phyloP scores from a whole-genome alignment of 2,113 vertebrate genomes.

The Galeopterus variegatus region DNA sequence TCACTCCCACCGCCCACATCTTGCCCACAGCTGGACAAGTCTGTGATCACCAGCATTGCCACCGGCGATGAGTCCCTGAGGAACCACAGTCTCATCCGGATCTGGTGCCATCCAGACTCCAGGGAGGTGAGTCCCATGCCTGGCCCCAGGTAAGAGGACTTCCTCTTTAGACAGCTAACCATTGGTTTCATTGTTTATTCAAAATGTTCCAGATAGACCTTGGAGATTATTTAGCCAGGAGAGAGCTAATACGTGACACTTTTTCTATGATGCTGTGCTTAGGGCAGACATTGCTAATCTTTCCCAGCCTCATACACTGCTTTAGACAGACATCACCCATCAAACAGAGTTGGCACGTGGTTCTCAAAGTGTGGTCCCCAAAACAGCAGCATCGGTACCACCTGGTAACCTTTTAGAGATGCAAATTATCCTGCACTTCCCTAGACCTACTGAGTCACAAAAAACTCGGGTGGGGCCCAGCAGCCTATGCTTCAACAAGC shows the following conservation, averaged over 20 bases:
- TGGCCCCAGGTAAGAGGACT: background rate
- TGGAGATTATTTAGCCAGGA: background rate
- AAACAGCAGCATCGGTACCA: background rate
- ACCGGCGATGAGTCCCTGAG: slow-evolving; percentile 92
- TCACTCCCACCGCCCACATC: background rate
- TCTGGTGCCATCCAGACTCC: slow-evolving; percentile 90
- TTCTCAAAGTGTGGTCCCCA: background rate
- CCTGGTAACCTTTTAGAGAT: background rate
- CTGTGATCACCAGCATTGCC: slow-evolving; percentile 94
- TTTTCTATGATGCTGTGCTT: background rate
- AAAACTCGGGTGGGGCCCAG: background rate
- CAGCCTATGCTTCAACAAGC: background rate
- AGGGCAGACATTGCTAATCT: background rate
- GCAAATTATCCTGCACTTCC: background rate
- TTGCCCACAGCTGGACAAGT: slow-evolving; percentile 93
- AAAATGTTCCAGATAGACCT: background rate
- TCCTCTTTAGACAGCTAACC: background rate
- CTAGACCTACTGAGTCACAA: background rate
- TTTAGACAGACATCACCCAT: background rate
- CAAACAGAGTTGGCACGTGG: background rate
- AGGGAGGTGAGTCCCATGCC: slow-evolving; percentile 85
- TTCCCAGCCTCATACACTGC: background rate
- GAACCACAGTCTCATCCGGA: slow-evolving; percentile 94
- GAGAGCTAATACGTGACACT: background rate
- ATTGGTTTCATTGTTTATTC: background rate